Base-by-base conservation (phyloP, 2,888 invertebrate genomes). In the Brachycybe producta region DNA sequence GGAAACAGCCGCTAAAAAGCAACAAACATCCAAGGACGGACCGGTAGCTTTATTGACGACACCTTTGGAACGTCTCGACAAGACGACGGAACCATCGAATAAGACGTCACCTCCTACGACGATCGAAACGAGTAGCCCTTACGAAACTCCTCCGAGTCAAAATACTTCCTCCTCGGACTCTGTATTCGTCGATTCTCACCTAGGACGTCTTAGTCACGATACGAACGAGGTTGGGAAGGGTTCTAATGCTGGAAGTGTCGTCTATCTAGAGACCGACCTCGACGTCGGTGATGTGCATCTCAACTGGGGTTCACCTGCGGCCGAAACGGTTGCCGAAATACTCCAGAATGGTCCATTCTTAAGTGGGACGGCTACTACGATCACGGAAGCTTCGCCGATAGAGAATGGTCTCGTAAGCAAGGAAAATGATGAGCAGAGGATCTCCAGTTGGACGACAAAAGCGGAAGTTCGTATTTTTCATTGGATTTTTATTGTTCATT, bases 111-210 rank as follows among this genome's bases (percentile, higher is more conserved):
- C 38, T 5, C 36, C 47, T 1, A 17, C 47, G 21, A 45, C 32
- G 5, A 38, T n/a, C 13, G 17, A 19, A 8, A 34, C 13, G n/a
- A 19, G 32, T 15, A 47, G 34, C 7, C 38, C 47, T 11, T 47
- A 23, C n/a, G 35, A 35, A 8, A 47, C 47, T n/a, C 47, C 47
- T 15, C 47, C 47, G 5, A 47, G 47, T 30, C n/a, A 38, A 19
- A 38, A 17, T 4, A 35, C 23, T 7, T 47, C 47, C 3, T 11
- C 15, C 13, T 19, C 36, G n/a, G 47, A 47, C 5, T 35, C 36
- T n/a, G 47, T 47, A 13, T 47, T 47, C 38, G 23, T 38, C 5
- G 47, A 47, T 38, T 11, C 24, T 11, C 23, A 15, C 5, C 27
- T 28, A 13, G 38, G 8, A 11, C 8, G 7, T 38, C 13, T 8